These are phyloP conservation scores for Tiliacea citrago DNA, from an alignment of 2,888 invertebrate species.

Conservation along the genomic window DNA sequence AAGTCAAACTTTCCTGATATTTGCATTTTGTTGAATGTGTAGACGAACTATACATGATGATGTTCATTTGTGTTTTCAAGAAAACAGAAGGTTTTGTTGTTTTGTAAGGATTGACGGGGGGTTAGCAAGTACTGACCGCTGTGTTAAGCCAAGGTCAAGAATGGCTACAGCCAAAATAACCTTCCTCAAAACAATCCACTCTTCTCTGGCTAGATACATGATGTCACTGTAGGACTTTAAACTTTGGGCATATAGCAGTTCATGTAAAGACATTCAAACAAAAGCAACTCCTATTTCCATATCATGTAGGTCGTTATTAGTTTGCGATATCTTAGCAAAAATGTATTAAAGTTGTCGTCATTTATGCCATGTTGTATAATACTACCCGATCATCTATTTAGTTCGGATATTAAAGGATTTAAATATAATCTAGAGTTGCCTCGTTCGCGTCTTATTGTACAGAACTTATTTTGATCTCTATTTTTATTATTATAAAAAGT, in stretches of 20 bases:
- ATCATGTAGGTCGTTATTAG: neutral
- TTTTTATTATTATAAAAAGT: slow-evolving; percentile 37
- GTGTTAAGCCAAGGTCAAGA: neutral
- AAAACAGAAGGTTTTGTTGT: neutral
- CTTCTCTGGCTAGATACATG: neutral
- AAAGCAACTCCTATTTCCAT: neutral
- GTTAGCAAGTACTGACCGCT: neutral
- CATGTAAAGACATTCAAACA: neutral
- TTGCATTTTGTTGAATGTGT: slow-evolving; percentile 20
- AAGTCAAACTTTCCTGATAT: neutral
- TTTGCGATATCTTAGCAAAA: neutral
- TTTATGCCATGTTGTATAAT: slow-evolving; percentile 28
- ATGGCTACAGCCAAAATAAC: neutral
- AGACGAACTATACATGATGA: neutral
- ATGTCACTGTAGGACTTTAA: neutral
- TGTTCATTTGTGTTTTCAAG: slow-evolving; percentile 8
- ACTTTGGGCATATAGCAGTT: neutral
- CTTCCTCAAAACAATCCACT: neutral
- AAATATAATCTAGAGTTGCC: slow-evolving; percentile 25
- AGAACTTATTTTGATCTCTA: slow-evolving; percentile 62
- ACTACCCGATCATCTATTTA: slow-evolving; percentile 4
- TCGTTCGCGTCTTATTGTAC: slow-evolving; percentile 45
- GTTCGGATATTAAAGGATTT: slow-evolving; percentile 17
- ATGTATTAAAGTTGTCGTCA: slow-evolving; percentile 14
- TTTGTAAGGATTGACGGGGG: neutral